Base-by-base conservation (phyloP, 1,140 invertebrate genomes). In the Hylyphantes graminicola region DNA sequence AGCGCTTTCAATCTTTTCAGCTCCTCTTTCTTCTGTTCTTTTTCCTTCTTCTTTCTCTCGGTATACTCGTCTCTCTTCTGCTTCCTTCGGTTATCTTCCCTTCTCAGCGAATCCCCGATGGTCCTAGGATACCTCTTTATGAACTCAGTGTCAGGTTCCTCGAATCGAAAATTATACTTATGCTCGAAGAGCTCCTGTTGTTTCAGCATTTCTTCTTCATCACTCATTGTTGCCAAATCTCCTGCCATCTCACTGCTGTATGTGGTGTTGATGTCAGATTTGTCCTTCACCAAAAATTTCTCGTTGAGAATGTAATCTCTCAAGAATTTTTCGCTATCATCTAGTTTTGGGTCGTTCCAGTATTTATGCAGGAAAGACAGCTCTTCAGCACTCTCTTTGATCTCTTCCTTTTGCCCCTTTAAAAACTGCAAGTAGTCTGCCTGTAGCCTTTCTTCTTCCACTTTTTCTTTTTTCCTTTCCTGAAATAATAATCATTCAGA, bases 151-250 rank as follows among this genome's bases (percentile, higher is more conserved):
- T 98, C 97, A 0, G 97, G 97, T 90, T 99, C 97, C 91, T 99
- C 96, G 90, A 95, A 99, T 87, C 97, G 92, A 89, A 97, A 98
- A 91, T 99, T 98, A 88, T 95, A 99, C 88, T 98, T 98, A 54
- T 95, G 92, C 88, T 99, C 97, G 92, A 98, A 99, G 89, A 95
- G 92, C 67, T 96, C 95, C 88, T 97, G 95, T 21, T 89, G 86
- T 72, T 90, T 88, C 77, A 91, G 87, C 15, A 91, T 87, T 86
- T 92, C 90, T 88, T 97, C 96, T 89, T 97, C 70, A 59, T 87
- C 75, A 65, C 76, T 72, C 15, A 84, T 12, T 21, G 12, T 68
- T 50, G 70, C 67, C 1, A 61, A 8, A 17, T 76, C 74, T 51
- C 17, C 51, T 0, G 51, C 57, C 6, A 82, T 61, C n/a, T 82